These are phyloP conservation scores for Stegostoma tigrinum DNA, from an alignment of 2,113 vertebrate genomes.

Conservation along the genomic window DNA sequence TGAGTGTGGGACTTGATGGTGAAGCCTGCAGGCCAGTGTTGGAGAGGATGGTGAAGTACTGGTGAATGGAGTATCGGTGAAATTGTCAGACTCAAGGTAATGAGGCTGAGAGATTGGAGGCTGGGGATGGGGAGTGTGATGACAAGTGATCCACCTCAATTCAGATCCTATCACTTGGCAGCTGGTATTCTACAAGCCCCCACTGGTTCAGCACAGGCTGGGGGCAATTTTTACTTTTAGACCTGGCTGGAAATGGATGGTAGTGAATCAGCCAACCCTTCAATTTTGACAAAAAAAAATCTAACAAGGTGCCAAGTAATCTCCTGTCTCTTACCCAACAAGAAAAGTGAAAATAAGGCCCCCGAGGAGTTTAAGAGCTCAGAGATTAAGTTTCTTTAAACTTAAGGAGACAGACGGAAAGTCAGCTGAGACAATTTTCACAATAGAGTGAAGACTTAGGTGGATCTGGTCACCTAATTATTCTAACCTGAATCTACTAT, in stretches of 20 bases:
- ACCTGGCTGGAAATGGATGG: background rate
- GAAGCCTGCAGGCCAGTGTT: too few species aligned
- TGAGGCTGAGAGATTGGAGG: too few species aligned
- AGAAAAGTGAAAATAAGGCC: background rate
- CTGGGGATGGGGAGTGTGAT: too few species aligned
- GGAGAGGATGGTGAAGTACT: too few species aligned
- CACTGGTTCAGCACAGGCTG: background rate
- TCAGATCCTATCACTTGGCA: too few species aligned
- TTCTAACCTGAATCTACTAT: background rate
- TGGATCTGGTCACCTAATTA: background rate
- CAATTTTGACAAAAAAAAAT: background rate
- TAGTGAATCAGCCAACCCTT: background rate
- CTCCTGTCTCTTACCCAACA: background rate
- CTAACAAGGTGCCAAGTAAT: background rate
- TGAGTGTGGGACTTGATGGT: too few species aligned
- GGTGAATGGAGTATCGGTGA: too few species aligned
- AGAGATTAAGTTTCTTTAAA: too few species aligned
- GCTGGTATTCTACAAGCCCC: too few species aligned
- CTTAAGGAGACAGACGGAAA: too few species aligned
- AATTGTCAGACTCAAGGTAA: too few species aligned
- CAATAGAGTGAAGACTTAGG: background rate
- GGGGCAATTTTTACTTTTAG: background rate
- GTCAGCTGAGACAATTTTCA: background rate
- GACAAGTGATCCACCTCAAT: too few species aligned
- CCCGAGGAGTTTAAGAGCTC: background rate